Conservation (phyloP, 2,797 vertebrate genomes). For the Enteromius fasciolatus region DNA sequence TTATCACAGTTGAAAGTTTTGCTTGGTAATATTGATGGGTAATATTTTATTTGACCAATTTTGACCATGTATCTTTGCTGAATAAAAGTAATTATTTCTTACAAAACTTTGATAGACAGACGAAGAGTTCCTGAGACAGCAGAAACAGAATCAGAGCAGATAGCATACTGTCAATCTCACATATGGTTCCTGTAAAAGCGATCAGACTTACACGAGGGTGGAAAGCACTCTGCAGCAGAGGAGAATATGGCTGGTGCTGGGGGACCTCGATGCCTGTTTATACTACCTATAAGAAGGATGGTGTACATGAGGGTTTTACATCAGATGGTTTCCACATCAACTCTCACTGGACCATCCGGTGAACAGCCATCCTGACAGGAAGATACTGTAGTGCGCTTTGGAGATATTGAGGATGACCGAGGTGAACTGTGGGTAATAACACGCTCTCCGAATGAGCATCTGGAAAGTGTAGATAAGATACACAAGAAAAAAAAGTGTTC, state of each 20-base stretch:
- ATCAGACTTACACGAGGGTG: constrained; percentile 32
- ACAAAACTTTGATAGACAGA: background rate
- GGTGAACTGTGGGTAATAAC: constrained; percentile 31
- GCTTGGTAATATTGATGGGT: too few relatives aligned
- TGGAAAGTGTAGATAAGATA: constrained; percentile 24
- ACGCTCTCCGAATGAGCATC: constrained; percentile 12
- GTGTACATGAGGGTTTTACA: constrained; percentile 45
- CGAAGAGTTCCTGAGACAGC: background rate
- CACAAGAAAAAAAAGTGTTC: constrained; percentile 21
- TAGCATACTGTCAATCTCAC: background rate
- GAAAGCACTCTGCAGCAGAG: constrained; percentile 30
- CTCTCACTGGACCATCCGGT: constrained; percentile 29
- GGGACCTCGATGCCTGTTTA: constrained; percentile 30
- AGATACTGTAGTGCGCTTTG: constrained; percentile 25
- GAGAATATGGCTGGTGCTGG: constrained; percentile 8
- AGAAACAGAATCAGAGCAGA: constrained; percentile 14
- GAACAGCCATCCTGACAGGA: constrained; percentile 19
- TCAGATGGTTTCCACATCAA: constrained; percentile 62
- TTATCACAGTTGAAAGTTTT: too few relatives aligned
- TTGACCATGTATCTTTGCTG: background rate
- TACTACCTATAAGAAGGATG: constrained; percentile 36
- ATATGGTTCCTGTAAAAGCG: constrained; percentile 27
- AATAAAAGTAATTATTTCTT: background rate
- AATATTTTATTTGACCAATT: background rate
- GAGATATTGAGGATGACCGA: constrained; percentile 34